Percentiles rank a stretch among this genome's conserved stretches.
Evolutionary conservation across 1,140 invertebrate genomes (phyloP).

Genomic region (Heliconius hermathena): DNA sequence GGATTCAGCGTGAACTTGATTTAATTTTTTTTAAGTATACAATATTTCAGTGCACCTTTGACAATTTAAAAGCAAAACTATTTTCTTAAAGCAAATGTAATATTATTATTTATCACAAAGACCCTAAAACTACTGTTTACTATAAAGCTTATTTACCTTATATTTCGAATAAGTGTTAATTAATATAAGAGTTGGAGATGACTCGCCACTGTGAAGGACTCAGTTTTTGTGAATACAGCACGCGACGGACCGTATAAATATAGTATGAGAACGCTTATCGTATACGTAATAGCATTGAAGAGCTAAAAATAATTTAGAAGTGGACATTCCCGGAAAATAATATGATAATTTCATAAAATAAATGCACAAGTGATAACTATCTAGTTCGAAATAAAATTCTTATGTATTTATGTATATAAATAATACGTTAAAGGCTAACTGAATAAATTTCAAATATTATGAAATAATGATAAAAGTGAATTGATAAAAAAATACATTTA

Average conservation of each 20-base stretch:
- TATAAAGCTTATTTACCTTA: constrained; percentile 29
- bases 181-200: not conserved
- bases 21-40: not conserved
- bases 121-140: not conserved
- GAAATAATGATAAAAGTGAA: no score
- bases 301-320: constrained; percentile 1
- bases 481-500: no score
- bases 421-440: no score
- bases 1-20: not conserved
- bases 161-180: not conserved
- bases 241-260: constrained; percentile 16
- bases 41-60: no score
- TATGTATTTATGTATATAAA: no score
- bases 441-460: no score
- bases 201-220: constrained; percentile 8
- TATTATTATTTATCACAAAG: not conserved
- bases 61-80: no score
- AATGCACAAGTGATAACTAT: no score
- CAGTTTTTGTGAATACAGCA: not conserved
- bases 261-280: constrained; percentile 8
- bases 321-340: not conserved
- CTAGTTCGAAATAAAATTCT: no score
- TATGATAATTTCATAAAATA: no score
- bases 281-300: constrained; percentile 4
- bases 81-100: no score